Evolutionary conservation across 2,888 invertebrate genomes (phyloP).

Genomic region (Microplitis manilae): DNA sequence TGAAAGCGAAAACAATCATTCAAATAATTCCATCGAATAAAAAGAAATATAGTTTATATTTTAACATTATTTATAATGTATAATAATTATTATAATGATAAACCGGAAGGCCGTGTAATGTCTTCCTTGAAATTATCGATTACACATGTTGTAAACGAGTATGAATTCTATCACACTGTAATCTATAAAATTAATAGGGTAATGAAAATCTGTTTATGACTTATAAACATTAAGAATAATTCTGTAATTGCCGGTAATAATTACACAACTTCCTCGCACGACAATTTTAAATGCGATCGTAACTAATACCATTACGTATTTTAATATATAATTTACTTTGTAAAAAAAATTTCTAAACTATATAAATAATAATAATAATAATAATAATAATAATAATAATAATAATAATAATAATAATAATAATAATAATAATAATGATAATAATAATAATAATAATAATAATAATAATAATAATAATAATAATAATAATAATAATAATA

Average conservation of each 20-base stretch:
- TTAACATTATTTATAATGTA: background rate
- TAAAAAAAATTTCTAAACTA: too few species aligned
- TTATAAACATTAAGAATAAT: background rate
- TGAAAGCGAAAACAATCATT: background rate
- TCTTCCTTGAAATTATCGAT: conserved; percentile 35
- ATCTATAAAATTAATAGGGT: conserved; percentile 2
- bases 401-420: too few species aligned
- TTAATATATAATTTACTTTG: background rate
- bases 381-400: too few species aligned
- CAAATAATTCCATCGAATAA: background rate
- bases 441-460: too few species aligned
- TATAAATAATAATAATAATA: too few species aligned
- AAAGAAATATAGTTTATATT: background rate
- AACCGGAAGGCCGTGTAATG: conserved; percentile 34
- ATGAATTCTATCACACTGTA: background rate
- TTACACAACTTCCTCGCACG: background rate
- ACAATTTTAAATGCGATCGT: background rate
- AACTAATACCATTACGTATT: background rate
- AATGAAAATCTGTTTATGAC: background rate
- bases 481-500: too few species aligned
- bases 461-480: too few species aligned
- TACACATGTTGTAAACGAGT: conserved; percentile 15
- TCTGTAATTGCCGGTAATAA: background rate
- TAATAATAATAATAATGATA: too few species aligned
- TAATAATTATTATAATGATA: conserved; percentile 19